A percentile compares a stretch with the other conserved stretches of the same genome.
Conservation (phyloP, 2,888 invertebrate species). For the Germaria angustata region DNA sequence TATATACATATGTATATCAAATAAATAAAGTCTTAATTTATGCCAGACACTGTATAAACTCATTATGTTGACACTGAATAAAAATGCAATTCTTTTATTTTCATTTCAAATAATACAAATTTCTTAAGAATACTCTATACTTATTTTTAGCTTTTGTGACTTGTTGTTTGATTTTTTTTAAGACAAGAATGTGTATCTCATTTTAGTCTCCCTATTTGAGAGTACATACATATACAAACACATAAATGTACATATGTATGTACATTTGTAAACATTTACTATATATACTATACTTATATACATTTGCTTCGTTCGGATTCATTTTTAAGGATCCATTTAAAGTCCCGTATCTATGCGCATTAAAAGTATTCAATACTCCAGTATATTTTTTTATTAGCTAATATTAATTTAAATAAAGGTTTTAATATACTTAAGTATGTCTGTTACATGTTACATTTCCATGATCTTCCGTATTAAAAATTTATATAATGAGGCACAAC, state of each 20-base stretch:
- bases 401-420: slow-evolving; percentile 40
- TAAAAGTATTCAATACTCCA: slow-evolving; percentile 41
- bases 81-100: slow-evolving; percentile 56
- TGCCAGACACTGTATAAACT: not conserved
- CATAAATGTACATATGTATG: not conserved
- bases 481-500: not conserved
- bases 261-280: slow-evolving; percentile 7
- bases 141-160: slow-evolving; percentile 56
- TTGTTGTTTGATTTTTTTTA: slow-evolving; percentile 40
- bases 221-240: too few relatives aligned
- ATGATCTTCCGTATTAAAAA: slow-evolving; percentile 16
- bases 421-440: not conserved
- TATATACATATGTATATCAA: too few relatives aligned
- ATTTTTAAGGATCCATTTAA: slow-evolving; percentile 4
- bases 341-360: slow-evolving; percentile 22
- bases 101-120: slow-evolving; percentile 23
- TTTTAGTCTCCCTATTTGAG: not conserved
- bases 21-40: too few relatives aligned
- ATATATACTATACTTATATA: slow-evolving; percentile 8
- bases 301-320: slow-evolving; percentile 9
- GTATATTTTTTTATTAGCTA: slow-evolving; percentile 9
- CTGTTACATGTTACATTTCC: not conserved
- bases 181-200: slow-evolving; percentile 19
- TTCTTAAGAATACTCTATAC: slow-evolving; percentile 28
- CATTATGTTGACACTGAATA: slow-evolving; percentile 62